Percentiles rank a stretch among this genome's conserved stretches.
Evolutionary conservation across 2,113 vertebrate genomes (phyloP).

Genomic region (Xiphorhynchus elegans): DNA sequence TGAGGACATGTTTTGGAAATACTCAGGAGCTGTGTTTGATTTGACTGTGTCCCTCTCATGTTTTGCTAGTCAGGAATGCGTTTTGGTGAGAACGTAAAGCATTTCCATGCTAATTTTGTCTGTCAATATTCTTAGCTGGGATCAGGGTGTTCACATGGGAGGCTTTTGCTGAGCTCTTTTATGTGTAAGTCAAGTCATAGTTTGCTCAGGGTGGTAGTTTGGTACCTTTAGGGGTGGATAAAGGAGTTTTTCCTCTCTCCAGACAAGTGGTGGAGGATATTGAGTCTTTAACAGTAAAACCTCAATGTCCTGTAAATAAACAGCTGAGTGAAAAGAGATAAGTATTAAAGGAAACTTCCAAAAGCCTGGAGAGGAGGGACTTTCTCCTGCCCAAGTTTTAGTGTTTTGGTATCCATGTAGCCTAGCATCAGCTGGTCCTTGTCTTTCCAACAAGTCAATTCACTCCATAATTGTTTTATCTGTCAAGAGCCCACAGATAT

Average conservation of each 20-base stretch:
- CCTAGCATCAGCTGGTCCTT: background rate
- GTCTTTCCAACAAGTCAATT: rapidly evolving
- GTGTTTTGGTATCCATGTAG: background rate
- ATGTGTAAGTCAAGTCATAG: rapidly evolving
- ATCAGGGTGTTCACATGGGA: rapidly evolving
- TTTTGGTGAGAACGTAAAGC: background rate
- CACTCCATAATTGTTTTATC: background rate
- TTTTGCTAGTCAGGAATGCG: rapidly evolving
- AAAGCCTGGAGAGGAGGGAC: background rate
- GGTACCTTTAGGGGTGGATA: background rate
- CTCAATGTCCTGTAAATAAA: background rate
- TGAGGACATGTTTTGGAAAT: background rate
- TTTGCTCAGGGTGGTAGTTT: background rate
- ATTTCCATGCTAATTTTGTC: background rate
- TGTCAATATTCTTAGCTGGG: background rate
- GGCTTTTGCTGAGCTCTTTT: background rate
- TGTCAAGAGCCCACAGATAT: background rate
- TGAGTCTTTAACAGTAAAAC: background rate
- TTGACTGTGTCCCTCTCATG: background rate
- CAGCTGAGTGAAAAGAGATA: background rate
- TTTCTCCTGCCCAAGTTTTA: background rate
- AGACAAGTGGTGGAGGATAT: background rate
- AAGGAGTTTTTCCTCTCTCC: background rate
- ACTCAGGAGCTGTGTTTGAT: background rate
- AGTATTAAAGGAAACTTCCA: background rate